These are phyloP conservation scores for Zhuqinia jingwanae DNA, from an alignment of 2,888 invertebrate species.

Conservation along the genomic window DNA sequence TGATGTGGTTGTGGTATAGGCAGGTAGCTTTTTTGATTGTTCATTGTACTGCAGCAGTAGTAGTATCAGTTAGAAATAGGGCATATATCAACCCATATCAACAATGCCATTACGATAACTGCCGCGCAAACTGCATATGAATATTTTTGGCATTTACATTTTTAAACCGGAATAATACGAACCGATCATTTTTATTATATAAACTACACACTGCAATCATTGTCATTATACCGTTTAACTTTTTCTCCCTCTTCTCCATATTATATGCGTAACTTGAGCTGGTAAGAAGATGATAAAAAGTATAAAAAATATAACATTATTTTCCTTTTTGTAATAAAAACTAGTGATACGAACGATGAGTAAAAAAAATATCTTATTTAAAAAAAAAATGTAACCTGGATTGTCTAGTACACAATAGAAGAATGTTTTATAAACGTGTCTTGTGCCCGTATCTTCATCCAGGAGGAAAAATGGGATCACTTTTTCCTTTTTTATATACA, in stretches of 20 bases:
- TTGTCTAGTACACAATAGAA: background rate
- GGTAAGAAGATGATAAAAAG: background rate
- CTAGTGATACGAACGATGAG: background rate
- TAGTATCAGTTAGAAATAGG: background rate
- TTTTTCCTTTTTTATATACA: conserved; percentile 32
- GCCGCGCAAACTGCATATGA: background rate
- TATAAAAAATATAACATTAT: background rate
- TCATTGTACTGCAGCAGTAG: too few relatives aligned
- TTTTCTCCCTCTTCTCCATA: too few relatives aligned
- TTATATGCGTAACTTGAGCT: background rate
- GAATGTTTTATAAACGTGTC: conserved; percentile 10
- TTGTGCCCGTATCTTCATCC: conserved; percentile 15
- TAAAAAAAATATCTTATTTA: background rate
- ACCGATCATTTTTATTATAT: too few relatives aligned
- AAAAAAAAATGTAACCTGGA: conserved; percentile 27
- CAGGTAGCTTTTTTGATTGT: too few relatives aligned
- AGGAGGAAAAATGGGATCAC: conserved; percentile 37
- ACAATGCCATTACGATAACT: background rate
- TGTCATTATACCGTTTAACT: too few relatives aligned
- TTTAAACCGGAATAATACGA: too few relatives aligned
- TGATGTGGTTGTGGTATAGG: too few relatives aligned
- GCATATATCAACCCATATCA: background rate
- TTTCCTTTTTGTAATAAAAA: conserved; percentile 8
- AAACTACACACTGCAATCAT: too few relatives aligned
- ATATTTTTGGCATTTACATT: too few relatives aligned